Percentiles rank a stretch among this genome's conserved stretches.
Conservation (phyloP, 92 coral and sea anemone species). For the Muricea muricata region DNA sequence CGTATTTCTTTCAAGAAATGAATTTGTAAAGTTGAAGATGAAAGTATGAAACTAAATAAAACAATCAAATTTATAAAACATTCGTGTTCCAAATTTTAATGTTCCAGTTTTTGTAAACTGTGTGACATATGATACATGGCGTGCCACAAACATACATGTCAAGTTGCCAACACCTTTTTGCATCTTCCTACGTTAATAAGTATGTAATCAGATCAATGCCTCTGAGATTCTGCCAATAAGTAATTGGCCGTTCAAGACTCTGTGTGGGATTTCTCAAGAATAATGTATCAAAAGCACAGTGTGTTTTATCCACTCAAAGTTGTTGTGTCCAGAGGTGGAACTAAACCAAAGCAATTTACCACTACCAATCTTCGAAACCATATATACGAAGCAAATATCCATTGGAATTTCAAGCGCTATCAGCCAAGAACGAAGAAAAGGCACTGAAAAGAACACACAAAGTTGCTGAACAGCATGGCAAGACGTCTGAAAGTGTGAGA, state of each 20-base stretch:
- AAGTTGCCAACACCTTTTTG: neutral
- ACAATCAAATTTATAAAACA: neutral
- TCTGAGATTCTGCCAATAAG: neutral
- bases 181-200: neutral
- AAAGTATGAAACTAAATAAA: too few relatives aligned
- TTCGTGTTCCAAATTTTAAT: neutral
- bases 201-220: neutral
- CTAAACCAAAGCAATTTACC: conserved; percentile 4
- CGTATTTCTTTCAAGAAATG: neutral
- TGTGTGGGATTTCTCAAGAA: neutral
- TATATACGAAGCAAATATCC: conserved; percentile 15
- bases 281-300: conserved; percentile 14
- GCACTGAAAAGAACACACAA: neutral
- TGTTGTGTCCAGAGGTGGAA: neutral
- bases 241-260: neutral
- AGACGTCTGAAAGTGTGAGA: neutral
- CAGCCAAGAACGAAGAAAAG: conserved; percentile 10
- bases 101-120: neutral
- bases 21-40: neutral
- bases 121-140: neutral
- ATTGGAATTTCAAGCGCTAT: neutral
- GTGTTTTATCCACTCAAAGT: neutral
- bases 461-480: neutral
- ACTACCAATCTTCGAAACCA: conserved; percentile 24
- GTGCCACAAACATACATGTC: neutral